phyloP scores from a whole-genome alignment of 2,797 vertebrate genomes.

The Platalea minor region DNA sequence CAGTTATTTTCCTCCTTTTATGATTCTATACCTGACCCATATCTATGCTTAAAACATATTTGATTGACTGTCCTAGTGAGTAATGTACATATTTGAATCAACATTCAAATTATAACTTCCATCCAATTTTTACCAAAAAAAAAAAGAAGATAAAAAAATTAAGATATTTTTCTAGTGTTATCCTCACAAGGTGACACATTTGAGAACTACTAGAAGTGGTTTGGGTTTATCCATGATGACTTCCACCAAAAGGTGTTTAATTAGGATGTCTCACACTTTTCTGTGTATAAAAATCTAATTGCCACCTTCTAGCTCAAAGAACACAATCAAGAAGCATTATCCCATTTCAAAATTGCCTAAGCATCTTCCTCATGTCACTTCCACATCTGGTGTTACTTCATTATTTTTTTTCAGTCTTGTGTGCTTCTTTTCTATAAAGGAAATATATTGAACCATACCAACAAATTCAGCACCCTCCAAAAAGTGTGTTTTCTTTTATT shows the following conservation, averaged over 20 bases:
- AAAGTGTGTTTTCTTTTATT: neutral
- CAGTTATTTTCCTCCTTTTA: neutral
- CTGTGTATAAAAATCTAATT: slow-evolving; percentile 71
- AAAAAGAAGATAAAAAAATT: neutral
- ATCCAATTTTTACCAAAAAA: neutral
- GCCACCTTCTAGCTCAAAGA: slow-evolving; percentile 73
- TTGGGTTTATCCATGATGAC: slow-evolving; percentile 41
- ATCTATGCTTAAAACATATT: neutral
- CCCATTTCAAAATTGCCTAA: slow-evolving; percentile 27
- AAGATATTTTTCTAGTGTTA: slow-evolving; percentile 23
- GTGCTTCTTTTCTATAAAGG: neutral
- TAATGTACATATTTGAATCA: neutral
- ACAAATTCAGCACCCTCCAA: neutral
- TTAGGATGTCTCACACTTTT: slow-evolving; percentile 77
- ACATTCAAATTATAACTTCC: slow-evolving; percentile 4
- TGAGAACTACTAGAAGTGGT: slow-evolving; percentile 41
- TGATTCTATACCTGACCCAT: neutral
- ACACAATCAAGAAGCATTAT: slow-evolving; percentile 60
- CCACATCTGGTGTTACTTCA: neutral
- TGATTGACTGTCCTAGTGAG: neutral
- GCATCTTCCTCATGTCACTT: slow-evolving; percentile 13
- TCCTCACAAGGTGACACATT: slow-evolving; percentile 42
- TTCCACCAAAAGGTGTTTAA: slow-evolving; percentile 80
- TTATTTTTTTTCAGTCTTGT: neutral
- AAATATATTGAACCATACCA: neutral